These are phyloP conservation scores for Enoplosus armatus DNA, from an alignment of 2,797 vertebrate species.

Conservation along the genomic window DNA sequence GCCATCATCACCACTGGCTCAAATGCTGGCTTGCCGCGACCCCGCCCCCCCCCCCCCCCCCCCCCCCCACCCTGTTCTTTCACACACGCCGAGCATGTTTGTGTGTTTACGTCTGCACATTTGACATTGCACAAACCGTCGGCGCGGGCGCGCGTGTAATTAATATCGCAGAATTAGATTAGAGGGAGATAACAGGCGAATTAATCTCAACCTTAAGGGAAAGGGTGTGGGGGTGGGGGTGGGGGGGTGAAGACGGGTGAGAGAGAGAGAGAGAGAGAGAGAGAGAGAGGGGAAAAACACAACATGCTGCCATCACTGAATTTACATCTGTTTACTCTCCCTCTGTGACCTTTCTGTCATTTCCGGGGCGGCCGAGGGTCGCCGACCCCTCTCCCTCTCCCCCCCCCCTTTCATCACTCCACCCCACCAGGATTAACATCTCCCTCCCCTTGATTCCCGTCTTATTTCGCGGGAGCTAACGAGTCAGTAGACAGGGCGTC, in stretches of 20 bases:
- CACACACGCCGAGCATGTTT: conserved; percentile 45
- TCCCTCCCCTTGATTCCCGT: conserved; percentile 69
- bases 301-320: conserved; percentile 76
- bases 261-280: conserved; percentile 42
- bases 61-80: too few relatives aligned
- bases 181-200: conserved; percentile 66
- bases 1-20: conserved; percentile 18
- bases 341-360: conserved; percentile 50
- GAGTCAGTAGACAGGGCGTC: conserved; percentile 65
- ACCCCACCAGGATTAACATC: conserved; percentile 69
- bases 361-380: conserved; percentile 23
- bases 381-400: conserved; percentile 26
- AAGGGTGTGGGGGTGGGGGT: conserved; percentile 33
- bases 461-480: conserved; percentile 61
- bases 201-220: conserved; percentile 80
- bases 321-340: conserved; percentile 87
- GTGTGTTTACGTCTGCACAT: conserved; percentile 46
- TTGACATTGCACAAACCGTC: conserved; percentile 52
- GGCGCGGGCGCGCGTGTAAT: conserved; percentile 52
- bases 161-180: conserved; percentile 62
- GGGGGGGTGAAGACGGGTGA: conserved; percentile 41
- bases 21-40: conserved; percentile 39
- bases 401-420: conserved; percentile 15
- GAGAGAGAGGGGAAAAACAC: too few relatives aligned
- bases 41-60: too few relatives aligned